These are phyloP conservation scores for Agonopterix subpropinquella DNA, from an alignment of 2,888 invertebrate genomes.

Conservation along the genomic window DNA sequence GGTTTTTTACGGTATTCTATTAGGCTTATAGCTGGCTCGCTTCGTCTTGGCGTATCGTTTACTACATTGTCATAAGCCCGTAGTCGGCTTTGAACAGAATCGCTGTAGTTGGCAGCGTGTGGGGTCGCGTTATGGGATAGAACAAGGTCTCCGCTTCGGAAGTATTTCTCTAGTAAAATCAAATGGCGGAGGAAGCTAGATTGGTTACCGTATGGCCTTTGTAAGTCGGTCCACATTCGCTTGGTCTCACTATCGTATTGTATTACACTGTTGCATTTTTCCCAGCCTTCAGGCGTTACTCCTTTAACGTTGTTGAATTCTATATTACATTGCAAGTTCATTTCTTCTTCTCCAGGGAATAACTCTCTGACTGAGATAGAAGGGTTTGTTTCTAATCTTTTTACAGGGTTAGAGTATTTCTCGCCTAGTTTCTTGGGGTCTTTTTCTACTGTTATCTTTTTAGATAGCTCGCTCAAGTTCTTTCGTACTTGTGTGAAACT, in stretches of 20 bases:
- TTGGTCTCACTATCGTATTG: slow-evolving; percentile 91
- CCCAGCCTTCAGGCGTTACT: slow-evolving; percentile 89
- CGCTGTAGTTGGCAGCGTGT: slow-evolving; percentile 85
- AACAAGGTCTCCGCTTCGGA: slow-evolving; percentile 85
- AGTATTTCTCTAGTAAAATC: slow-evolving; percentile 88
- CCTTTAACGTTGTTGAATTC: slow-evolving; percentile 84
- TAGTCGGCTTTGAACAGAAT: slow-evolving; percentile 86
- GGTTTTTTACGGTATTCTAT: slow-evolving; percentile 66
- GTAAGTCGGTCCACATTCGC: slow-evolving; percentile 86
- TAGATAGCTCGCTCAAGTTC: slow-evolving; percentile 64
- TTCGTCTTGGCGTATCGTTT: slow-evolving; percentile 40
- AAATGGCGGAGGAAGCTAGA: slow-evolving; percentile 89
- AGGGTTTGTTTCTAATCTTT: slow-evolving; percentile 83
- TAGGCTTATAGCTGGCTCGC: slow-evolving; percentile 49
- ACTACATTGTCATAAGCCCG: slow-evolving; percentile 83
- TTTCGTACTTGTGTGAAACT: slow-evolving; percentile 70
- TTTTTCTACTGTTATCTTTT: slow-evolving; percentile 51
- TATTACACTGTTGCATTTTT: slow-evolving; percentile 84
- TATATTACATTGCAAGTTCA: slow-evolving; percentile 84
- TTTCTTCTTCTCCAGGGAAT: slow-evolving; percentile 89
- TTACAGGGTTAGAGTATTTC: slow-evolving; percentile 77
- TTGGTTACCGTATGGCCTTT: slow-evolving; percentile 91
- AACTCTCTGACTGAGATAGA: slow-evolving; percentile 88
- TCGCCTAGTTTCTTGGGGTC: slow-evolving; percentile 59
- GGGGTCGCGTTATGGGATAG: slow-evolving; percentile 83